phyloP scores from a whole-genome alignment of 2,113 vertebrate species.

The Mesocricetus auratus region DNA sequence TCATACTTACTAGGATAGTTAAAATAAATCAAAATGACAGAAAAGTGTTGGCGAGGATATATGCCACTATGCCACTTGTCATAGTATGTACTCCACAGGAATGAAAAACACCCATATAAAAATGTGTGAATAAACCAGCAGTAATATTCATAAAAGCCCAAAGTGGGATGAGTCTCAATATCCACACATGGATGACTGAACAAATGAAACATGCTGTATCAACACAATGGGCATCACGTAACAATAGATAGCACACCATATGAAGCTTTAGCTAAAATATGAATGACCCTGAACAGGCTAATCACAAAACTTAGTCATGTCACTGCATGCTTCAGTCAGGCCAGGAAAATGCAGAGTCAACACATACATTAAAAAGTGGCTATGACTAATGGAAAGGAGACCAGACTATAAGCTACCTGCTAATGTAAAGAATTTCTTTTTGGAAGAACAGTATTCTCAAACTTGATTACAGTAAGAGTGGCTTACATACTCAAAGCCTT shows the following conservation, averaged over 20 bases:
- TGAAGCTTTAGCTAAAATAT: background rate
- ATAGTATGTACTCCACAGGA: background rate
- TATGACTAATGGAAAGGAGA: background rate
- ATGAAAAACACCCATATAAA: conserved; percentile 10
- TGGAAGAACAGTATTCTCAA: background rate
- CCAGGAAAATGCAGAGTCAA: background rate
- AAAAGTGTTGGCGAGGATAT: background rate
- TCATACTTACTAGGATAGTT: background rate
- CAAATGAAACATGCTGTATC: background rate
- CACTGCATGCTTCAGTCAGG: background rate
- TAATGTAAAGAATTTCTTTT: background rate
- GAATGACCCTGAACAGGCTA: background rate
- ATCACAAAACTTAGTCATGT: background rate
- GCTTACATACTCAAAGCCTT: background rate
- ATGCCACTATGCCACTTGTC: background rate
- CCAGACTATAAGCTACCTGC: background rate
- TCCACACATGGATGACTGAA: background rate
- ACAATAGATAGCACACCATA: background rate
- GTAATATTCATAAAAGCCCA: background rate
- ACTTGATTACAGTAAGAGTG: background rate
- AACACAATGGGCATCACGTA: background rate
- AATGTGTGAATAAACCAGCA: conserved; percentile 15
- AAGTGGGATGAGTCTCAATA: background rate
- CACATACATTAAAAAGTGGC: background rate
- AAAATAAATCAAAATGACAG: background rate